Evolutionary conservation across 2,888 invertebrate species (phyloP), one percentile per base, ranked within the genome.

Genomic region (Hypselothyrea guttata): DNA sequence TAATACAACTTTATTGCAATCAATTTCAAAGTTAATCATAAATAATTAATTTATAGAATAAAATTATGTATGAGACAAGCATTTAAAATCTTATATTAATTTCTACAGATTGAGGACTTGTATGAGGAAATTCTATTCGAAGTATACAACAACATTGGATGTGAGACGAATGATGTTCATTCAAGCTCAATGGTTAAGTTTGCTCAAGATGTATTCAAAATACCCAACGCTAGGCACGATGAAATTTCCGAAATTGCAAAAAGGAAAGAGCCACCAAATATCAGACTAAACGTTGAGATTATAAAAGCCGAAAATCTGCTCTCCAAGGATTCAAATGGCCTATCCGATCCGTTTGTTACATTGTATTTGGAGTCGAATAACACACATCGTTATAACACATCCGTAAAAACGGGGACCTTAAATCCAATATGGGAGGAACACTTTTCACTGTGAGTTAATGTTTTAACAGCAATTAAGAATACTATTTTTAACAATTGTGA

Each of bases 311-410:
- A 96, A 90, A 96, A 96, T 79, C 90, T 97, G 37, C 92, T 93
- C 62, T 94, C 96, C 13, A 96, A 96, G 90, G 97, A 97, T 89
- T 93, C 96, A 0, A 97, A 95, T 87, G 97, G 98, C n/a, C 92
- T 97, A 71, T 98, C 98, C 81, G 99, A 99, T 90, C 99, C 99
- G 0, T 99, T 98, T 89, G 98, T 98, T 55, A 98, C 98, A 68
- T 92, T 99, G 86, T 97, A 94, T 88, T 90, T 97, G 70, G 93
- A 94, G 87, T 95, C 95, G 1, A 93, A 94, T 62, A 92, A 94
- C 1, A 92, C 95, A 1, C 94, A 94, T 83, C 92, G 95, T 61
- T 96, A 95, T 86, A 96, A 96, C 76, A 97, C 98, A 0, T 96
- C 97, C 0, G 98, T 99, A 13, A 98, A 98, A 90, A 92, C 94